Percentiles rank a stretch among this genome's conserved stretches.
Evolutionary conservation across 2,797 vertebrate species (phyloP).

Genomic region (Ctenosaura bakeri): DNA sequence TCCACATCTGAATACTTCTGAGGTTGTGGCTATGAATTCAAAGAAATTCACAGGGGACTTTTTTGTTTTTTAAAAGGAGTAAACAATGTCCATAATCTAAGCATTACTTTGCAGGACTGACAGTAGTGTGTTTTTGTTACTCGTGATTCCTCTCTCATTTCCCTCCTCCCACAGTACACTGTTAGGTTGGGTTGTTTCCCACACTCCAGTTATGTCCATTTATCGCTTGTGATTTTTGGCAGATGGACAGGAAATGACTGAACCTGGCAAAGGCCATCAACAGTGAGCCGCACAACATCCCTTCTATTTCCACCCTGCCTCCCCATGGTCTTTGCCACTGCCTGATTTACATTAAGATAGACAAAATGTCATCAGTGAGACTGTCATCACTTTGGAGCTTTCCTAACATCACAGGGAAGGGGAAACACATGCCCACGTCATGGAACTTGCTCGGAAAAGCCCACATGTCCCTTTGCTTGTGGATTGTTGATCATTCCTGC

Average conservation of each 20-base stretch:
- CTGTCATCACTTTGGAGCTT: constrained; percentile 60
- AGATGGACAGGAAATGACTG: constrained; percentile 90
- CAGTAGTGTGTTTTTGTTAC: constrained; percentile 54
- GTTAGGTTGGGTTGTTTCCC: constrained; percentile 86
- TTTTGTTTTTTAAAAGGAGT: constrained; percentile 37
- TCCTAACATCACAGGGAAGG: constrained; percentile 62
- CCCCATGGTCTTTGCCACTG: constrained; percentile 58
- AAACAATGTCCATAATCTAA: constrained; percentile 37
- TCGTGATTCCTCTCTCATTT: constrained; percentile 69
- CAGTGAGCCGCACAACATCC: constrained; percentile 76
- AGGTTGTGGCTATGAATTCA: background rate
- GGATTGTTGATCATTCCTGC: constrained; percentile 54
- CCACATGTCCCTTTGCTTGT: constrained; percentile 60
- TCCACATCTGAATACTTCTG: background rate
- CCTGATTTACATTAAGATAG: constrained; percentile 79
- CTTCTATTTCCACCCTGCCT: constrained; percentile 76
- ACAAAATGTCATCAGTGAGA: constrained; percentile 73
- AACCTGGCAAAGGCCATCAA: constrained; percentile 79
- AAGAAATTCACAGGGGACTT: constrained; percentile 1
- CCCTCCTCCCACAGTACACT: constrained; percentile 76
- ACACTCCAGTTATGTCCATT: constrained; percentile 83
- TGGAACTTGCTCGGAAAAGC: constrained; percentile 71
- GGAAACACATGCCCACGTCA: constrained; percentile 65
- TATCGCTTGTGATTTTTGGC: constrained; percentile 92
- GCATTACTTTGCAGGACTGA: constrained; percentile 37